Percentiles rank a stretch among this genome's conserved stretches.
These are phyloP conservation scores for Zaprionus bogoriensis DNA, from an alignment of 2,888 invertebrate genomes.

Conservation along the genomic window DNA sequence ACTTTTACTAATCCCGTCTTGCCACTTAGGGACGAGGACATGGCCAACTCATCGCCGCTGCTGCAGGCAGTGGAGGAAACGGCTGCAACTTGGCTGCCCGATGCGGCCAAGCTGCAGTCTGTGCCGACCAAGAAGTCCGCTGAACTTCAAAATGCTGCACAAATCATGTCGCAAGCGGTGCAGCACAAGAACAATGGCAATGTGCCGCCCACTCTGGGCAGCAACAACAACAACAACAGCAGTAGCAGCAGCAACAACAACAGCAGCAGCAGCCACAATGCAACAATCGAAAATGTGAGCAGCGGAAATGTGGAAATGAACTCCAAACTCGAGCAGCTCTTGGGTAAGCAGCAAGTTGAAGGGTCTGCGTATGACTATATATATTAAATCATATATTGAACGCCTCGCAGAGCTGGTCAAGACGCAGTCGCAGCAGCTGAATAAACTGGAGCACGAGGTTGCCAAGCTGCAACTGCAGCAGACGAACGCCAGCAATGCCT, in stretches of 20 bases:
- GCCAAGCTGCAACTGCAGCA: conserved; percentile 71
- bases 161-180: conserved; percentile 80
- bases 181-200: conserved; percentile 69
- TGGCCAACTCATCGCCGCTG: conserved; percentile 45
- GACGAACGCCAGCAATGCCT: conserved; percentile 32
- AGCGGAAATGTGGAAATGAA: conserved; percentile 56
- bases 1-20: too few relatives aligned
- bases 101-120: conserved; percentile 66
- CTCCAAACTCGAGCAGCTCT: conserved; percentile 79
- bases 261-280: conserved; percentile 40
- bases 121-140: conserved; percentile 75
- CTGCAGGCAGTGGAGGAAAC: conserved; percentile 33
- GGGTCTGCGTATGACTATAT: not conserved
- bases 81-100: conserved; percentile 45
- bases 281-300: conserved; percentile 21
- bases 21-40: conserved; percentile 38
- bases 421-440: conserved; percentile 84
- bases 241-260: conserved; percentile 39
- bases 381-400: not conserved
- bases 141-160: conserved; percentile 80
- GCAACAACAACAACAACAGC: conserved; percentile 41
- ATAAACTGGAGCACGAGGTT: conserved; percentile 83
- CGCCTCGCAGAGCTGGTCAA: conserved; percentile 84
- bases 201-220: conserved; percentile 62
- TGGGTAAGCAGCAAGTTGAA: conserved; percentile 65